Evolutionary conservation across 2,113 vertebrate species (phyloP), one percentile per base, ranked within the genome.

Genomic region (Amphiprion percula): DNA sequence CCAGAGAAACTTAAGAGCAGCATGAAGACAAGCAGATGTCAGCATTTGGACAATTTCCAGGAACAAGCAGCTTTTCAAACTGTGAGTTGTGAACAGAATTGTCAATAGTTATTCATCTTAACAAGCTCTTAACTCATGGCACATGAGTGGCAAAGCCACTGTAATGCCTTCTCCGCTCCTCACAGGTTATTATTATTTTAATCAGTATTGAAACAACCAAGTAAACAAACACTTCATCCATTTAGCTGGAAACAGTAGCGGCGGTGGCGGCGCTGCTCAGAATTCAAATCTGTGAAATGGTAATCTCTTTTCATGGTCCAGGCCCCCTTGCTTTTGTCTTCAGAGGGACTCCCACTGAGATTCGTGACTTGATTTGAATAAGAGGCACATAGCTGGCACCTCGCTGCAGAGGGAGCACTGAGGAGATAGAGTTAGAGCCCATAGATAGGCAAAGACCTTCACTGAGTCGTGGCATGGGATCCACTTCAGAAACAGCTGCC

Each of bases 201-300:
- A 94, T 92, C 85, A 79, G 62, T 82, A 88, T 89, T 90, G 88
- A 94, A 93, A 91, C 83, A 88, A 84, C 49, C 79, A 68, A 91
- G 85, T 88, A 91, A 92, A 92, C 94, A 94, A 92, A 94, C 93
- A 91, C 92, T 91, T 82, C 78, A 84, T 91, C 87, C 61, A 41
- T 91, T 93, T 66, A 83, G 87, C 69, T 88, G 79, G 72, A 91
- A 89, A 90, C 87, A 92, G 91, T 76, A 63, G 81, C 15, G 9
- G 61, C 9, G 59, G 76, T 63, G 14, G 88, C 37, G 44, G 88
- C 33, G 54, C 84, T 63, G 87, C 80, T 69, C 79, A 41, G 88
- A 92, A 93, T 93, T 87, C 61, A 85, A 73, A 92, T 94, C 87
- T 92, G 87, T 90, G 88, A 92, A 92, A 94, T 93, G 92, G 62